These are phyloP conservation scores for Etheostoma cragini DNA, from an alignment of 2,113 vertebrate genomes.

Conservation along the genomic window DNA sequence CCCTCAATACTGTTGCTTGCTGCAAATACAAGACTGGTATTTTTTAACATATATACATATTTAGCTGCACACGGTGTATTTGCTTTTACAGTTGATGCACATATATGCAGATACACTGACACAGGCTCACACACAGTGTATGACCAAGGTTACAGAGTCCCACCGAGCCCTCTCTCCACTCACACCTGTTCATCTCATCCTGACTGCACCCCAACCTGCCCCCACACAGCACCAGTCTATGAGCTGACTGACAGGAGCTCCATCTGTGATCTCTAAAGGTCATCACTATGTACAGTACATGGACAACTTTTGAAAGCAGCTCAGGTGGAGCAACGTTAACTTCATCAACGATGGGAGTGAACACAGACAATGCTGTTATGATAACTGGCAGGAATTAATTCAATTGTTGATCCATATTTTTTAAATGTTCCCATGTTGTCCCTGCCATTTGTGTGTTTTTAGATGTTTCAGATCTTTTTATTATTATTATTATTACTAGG, in stretches of 20 bases:
- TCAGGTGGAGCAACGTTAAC: conserved; percentile 27
- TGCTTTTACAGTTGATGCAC: conserved; percentile 9
- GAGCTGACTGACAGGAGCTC: conserved; percentile 62
- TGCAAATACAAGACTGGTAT: background rate
- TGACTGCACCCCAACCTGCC: conserved; percentile 61
- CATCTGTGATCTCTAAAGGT: conserved; percentile 66
- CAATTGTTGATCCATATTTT: background rate
- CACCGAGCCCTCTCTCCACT: conserved; percentile 66
- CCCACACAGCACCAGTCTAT: conserved; percentile 60
- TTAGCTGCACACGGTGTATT: background rate
- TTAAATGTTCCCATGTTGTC: background rate
- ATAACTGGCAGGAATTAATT: background rate
- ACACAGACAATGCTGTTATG: background rate
- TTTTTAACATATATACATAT: background rate
- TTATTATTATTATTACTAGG: background rate
- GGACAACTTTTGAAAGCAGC: conserved; percentile 41
- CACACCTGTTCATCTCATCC: conserved; percentile 70
- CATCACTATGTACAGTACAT: conserved; percentile 33
- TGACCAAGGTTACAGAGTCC: conserved; percentile 66
- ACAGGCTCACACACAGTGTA: conserved; percentile 24
- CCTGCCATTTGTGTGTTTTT: background rate
- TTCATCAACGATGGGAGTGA: background rate
- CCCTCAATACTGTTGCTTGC: background rate
- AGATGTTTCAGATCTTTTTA: background rate
- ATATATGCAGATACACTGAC: background rate